Evolutionary conservation across 2,797 vertebrate genomes (phyloP), one percentile per base, ranked within the genome.

Genomic region (Ceryle rudis): DNA sequence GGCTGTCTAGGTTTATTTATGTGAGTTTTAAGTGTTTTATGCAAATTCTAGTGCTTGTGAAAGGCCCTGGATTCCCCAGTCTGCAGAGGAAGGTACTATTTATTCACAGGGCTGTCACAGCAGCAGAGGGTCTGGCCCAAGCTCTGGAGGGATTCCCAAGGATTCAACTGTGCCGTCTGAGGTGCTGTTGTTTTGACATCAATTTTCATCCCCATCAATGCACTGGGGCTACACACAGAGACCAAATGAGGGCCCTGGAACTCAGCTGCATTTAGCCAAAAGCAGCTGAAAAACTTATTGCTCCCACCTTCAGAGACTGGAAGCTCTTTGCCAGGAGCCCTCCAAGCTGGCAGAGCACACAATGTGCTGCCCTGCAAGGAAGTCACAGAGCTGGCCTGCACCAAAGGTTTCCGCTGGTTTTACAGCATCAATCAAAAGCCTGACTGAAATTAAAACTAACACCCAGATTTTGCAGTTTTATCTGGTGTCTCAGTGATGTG

Each of bases 1-100:
- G 75, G 31, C 93, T 93, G 93, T 79, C 87, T 83, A 52, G n/a
- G 28, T 47, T 88, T 81, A 86, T 91, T 93, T 94, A 90, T 90
- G 55, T 47, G 72, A 80, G 58, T 42, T 95, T 93, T 70, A 77
- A 93, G 92, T 73, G 80, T 55, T 94, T 70, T 66, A 90, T 86
- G 93, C 81, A 86, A 89, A 92, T 86, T 51, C 33, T 9, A 42
- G 61, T 21, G 55, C 88, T 87, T 10, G 29, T 85, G 64, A 87
- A 91, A 91, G 55, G 85, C 62, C 33, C 41, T 58, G 67, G 81
- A 17, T 82, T 69, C 64, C 64, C 71, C 52, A 74, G 65, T 88
- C 60, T 0, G 8, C 46, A 65, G 64, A 55, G 39, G 11, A 69
- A 82, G 88, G 75, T 11, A 35, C 60, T 65, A 20, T 58, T 85